Percentiles rank a stretch among this genome's conserved stretches.
Evolutionary conservation across 2,888 invertebrate species (phyloP).

Genomic region (Ophraella communa): DNA sequence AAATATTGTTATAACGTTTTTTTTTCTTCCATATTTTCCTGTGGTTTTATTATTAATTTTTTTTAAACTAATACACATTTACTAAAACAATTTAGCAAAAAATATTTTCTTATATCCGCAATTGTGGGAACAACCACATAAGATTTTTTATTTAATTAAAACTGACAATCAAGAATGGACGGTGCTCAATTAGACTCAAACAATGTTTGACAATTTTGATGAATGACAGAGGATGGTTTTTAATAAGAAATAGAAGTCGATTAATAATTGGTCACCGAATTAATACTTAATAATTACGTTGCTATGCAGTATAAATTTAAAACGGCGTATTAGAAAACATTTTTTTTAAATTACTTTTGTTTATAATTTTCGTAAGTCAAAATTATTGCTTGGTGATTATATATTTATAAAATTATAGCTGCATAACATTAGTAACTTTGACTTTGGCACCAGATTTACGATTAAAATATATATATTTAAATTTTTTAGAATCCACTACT

Average conservation of each 20-base stretch:
- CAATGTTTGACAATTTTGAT: constrained; percentile 13
- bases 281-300: constrained; percentile 41
- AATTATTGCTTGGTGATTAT: constrained; percentile 45
- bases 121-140: too few relatives aligned
- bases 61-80: background rate
- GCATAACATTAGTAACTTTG: constrained; percentile 56
- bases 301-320: constrained; percentile 48
- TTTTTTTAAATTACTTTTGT: constrained; percentile 20
- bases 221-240: constrained; percentile 28
- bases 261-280: constrained; percentile 49
- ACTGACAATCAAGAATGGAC: background rate
- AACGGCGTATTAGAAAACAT: constrained; percentile 30
- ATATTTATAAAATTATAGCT: constrained; percentile 45
- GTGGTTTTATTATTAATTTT: background rate
- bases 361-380: constrained; percentile 16
- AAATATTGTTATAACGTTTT: constrained; percentile 11
- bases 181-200: background rate
- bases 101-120: too few relatives aligned
- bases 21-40: background rate
- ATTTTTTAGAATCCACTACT: constrained; percentile 57
- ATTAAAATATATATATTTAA: constrained; percentile 41
- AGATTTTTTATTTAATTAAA: background rate
- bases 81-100: too few relatives aligned
- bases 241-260: constrained; percentile 47
- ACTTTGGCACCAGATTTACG: constrained; percentile 60